Evolutionary conservation across 2,797 vertebrate species (phyloP).

Genomic region (Periophthalmus magnuspinnatus): DNA sequence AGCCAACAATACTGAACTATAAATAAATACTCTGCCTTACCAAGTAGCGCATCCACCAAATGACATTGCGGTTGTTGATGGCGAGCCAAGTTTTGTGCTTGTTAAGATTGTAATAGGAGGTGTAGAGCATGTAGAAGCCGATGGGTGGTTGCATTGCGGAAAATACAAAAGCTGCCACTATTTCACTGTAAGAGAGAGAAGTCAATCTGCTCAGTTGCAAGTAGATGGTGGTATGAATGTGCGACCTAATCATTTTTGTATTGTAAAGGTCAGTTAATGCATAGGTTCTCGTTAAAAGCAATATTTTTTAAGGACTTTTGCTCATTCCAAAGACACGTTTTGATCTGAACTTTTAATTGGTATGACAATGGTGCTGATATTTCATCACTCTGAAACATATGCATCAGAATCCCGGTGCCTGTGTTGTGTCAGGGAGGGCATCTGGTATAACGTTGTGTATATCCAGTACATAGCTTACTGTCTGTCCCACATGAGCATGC

Average conservation of each 20-base stretch:
- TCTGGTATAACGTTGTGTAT: background rate
- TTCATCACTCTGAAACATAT: background rate
- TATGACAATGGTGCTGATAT: too few species aligned
- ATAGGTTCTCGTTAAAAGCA: background rate
- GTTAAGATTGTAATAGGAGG: slow-evolving; percentile 58
- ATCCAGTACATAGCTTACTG: slow-evolving; percentile 44
- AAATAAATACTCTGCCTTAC: slow-evolving; percentile 26
- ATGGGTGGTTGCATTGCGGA: slow-evolving; percentile 26
- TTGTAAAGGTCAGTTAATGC: background rate
- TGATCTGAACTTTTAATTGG: too few species aligned
- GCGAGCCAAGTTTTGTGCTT: slow-evolving; percentile 51
- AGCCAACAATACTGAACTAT: background rate
- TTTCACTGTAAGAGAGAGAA: slow-evolving; percentile 33
- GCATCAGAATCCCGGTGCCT: background rate
- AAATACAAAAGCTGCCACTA: slow-evolving; percentile 23
- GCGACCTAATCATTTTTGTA: background rate
- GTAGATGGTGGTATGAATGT: background rate
- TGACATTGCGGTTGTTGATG: slow-evolving; percentile 45
- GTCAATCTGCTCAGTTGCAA: background rate
- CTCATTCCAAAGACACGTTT: too few species aligned
- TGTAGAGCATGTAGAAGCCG: slow-evolving; percentile 59
- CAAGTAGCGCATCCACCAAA: slow-evolving; percentile 52
- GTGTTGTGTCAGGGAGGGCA: background rate
- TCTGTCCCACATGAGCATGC: slow-evolving; percentile 39
- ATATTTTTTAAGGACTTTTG: background rate